phyloP scores from a whole-genome alignment of 92 coral and sea anemone genomes.

The Heliopora coerulea region DNA sequence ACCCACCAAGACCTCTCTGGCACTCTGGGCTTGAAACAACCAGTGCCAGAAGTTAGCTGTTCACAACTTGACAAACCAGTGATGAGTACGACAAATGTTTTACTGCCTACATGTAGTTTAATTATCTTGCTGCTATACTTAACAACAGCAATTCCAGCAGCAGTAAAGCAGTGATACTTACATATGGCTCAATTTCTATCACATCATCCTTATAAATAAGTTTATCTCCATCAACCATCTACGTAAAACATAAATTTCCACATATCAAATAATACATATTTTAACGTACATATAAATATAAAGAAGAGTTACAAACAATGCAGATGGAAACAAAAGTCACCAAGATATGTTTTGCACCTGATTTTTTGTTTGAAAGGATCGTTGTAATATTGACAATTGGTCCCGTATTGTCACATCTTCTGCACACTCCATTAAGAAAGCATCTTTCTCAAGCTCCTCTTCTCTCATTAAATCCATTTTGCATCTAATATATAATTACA shows the following conservation, averaged over 20 bases:
- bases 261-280: neutral
- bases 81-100: no score
- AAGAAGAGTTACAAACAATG: no score
- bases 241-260: neutral
- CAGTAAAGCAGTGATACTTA: conserved; percentile 34
- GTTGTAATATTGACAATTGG: conserved; percentile 78
- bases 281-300: no score
- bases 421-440: conserved; percentile 81
- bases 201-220: conserved; percentile 85
- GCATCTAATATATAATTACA: conserved; percentile 55
- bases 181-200: conserved; percentile 86
- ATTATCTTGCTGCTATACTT: no score
- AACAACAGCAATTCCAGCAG: neutral
- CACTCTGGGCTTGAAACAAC: no score
- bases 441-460: conserved; percentile 78
- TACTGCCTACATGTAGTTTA: no score
- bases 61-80: no score
- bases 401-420: conserved; percentile 85
- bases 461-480: conserved; percentile 78
- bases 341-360: no score
- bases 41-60: no score
- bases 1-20: no score
- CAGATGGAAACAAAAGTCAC: no score
- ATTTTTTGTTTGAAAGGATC: conserved; percentile 70
- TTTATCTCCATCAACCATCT: conserved; percentile 80